A percentile compares a stretch with the other conserved stretches of the same genome.
Conservation (phyloP, 2,888 invertebrate species). For the Acrocyrtus sp. region DNA sequence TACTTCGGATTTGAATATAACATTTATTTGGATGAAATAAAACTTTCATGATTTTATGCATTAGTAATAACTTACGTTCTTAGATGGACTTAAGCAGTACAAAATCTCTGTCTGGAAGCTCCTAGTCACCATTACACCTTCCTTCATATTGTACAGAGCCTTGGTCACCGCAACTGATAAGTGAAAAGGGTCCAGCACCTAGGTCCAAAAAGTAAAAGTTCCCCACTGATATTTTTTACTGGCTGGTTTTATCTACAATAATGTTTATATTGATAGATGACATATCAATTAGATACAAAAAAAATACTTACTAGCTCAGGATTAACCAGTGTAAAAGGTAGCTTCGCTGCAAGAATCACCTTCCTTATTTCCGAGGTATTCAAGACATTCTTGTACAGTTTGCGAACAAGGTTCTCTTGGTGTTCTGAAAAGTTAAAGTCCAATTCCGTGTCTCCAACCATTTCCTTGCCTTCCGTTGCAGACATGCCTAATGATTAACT, state of each 20-base stretch:
- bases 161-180: slow-evolving; percentile 58
- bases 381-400: slow-evolving; percentile 54
- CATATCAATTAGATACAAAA: no score
- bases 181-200: slow-evolving; percentile 61
- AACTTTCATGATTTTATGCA: not conserved
- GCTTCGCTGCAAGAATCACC: slow-evolving; percentile 51
- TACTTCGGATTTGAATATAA: no score
- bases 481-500: no score
- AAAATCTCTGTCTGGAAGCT: slow-evolving; percentile 61
- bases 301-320: slow-evolving; percentile 56
- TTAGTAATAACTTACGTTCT: slow-evolving; percentile 60
- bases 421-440: slow-evolving; percentile 42
- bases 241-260: no score
- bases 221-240: no score
- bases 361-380: slow-evolving; percentile 57
- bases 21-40: no score
- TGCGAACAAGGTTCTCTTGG: slow-evolving; percentile 50
- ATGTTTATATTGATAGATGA: no score
- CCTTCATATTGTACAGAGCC: slow-evolving; percentile 57
- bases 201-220: no score
- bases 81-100: slow-evolving; percentile 59
- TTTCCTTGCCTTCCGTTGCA: no score
- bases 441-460: no score
- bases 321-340: slow-evolving; percentile 59
- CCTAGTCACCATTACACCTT: slow-evolving; percentile 58